Evolutionary conservation across 2,888 invertebrate species (phyloP).

Genomic region (Drosophila parthenogenetica): DNA sequence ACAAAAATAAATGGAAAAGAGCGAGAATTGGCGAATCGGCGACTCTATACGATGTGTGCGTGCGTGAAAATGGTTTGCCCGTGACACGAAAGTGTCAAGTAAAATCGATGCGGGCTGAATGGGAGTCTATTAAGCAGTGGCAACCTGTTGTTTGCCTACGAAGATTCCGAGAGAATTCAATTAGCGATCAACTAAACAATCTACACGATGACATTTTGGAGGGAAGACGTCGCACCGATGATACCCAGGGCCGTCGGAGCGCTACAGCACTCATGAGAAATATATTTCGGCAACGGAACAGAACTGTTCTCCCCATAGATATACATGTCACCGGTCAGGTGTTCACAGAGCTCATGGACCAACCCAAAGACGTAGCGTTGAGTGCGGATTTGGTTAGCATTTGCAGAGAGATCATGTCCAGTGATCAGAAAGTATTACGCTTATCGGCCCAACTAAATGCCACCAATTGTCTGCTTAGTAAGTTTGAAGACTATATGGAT

Average conservation of each 20-base stretch:
- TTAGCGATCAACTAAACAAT: constrained; percentile 65
- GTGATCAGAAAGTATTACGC: constrained; percentile 82
- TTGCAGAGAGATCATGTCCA: constrained; percentile 86
- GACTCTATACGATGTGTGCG: constrained; percentile 85
- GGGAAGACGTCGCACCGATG: constrained; percentile 46
- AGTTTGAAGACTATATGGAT: constrained; percentile 87
- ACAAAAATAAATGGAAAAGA: constrained; percentile 66
- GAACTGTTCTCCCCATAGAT: constrained; percentile 86
- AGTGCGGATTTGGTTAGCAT: constrained; percentile 77
- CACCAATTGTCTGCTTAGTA: constrained; percentile 88
- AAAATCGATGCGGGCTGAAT: constrained; percentile 85
- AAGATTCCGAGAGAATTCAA: constrained; percentile 57
- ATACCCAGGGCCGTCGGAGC: constrained; percentile 45
- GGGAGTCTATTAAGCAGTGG: constrained; percentile 84
- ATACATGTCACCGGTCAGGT: constrained; percentile 86
- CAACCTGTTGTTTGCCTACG: constrained; percentile 65
- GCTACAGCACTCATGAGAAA: constrained; percentile 45
- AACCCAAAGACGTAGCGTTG: constrained; percentile 60
- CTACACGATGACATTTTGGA: constrained; percentile 74
- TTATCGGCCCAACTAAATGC: constrained; percentile 87
- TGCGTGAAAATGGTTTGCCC: constrained; percentile 87
- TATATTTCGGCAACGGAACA: constrained; percentile 59
- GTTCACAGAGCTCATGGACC: constrained; percentile 61
- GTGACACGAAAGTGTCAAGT: constrained; percentile 87
- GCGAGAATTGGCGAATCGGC: constrained; percentile 85